Percentiles rank a stretch among this genome's conserved stretches.
Conservation (phyloP, 2,888 invertebrate species). For the Troides aeacus region DNA sequence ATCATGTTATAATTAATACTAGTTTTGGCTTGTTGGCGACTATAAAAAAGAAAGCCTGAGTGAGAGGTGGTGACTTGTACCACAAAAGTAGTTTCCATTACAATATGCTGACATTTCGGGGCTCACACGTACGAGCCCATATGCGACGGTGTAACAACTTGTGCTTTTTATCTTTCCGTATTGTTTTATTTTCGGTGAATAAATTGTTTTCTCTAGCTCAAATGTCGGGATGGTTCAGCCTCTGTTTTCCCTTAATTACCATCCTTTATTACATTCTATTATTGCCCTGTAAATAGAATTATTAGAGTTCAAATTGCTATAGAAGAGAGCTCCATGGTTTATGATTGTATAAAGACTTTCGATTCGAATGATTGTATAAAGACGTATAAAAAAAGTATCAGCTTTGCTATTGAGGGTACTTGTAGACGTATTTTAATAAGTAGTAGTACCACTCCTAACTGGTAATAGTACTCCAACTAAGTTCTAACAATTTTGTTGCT, state of each 20-base stretch:
- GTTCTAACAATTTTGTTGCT: slow-evolving; percentile 2
- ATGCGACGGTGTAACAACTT: slow-evolving; percentile 60
- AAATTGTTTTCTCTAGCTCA: slow-evolving; percentile 5
- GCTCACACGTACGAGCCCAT: slow-evolving; percentile 54
- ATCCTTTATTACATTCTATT: neutral
- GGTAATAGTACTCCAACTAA: too few relatives aligned
- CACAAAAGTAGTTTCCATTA: slow-evolving; percentile 43
- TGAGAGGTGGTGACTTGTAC: slow-evolving; percentile 4
- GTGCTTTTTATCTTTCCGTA: slow-evolving; percentile 40
- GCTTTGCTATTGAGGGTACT: too few relatives aligned
- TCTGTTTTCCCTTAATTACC: neutral
- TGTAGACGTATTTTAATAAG: too few relatives aligned
- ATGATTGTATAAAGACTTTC: too few relatives aligned
- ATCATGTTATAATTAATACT: too few relatives aligned
- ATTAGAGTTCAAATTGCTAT: too few relatives aligned
- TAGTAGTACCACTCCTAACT: too few relatives aligned
- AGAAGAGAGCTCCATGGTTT: too few relatives aligned
- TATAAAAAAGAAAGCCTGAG: neutral
- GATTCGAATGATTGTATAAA: too few relatives aligned
- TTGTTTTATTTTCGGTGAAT: slow-evolving; percentile 30
- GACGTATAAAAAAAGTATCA: too few relatives aligned
- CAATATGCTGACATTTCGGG: slow-evolving; percentile 63
- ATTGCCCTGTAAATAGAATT: too few relatives aligned
- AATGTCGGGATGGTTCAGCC: neutral
- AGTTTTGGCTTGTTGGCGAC: neutral